phyloP scores from a whole-genome alignment of 2,113 vertebrate genomes.

The Pseudorasbora parva region DNA sequence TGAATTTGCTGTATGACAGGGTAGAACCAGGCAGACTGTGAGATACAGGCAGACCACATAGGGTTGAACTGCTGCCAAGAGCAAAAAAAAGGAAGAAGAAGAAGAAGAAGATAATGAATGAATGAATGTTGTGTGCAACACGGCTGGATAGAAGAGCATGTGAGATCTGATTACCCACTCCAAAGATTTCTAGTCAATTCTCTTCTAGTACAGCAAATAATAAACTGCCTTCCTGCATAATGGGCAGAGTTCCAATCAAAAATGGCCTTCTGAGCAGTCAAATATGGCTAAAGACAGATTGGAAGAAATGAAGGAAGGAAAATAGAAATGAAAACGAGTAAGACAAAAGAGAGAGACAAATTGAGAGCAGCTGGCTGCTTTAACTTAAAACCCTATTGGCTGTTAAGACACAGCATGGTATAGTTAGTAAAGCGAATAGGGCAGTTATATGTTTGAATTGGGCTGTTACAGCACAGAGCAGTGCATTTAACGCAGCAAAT shows the following conservation, averaged over 20 bases:
- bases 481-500: background rate
- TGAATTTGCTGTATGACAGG: background rate
- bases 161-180: constrained; percentile 21
- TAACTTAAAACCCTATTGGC: constrained; percentile 19
- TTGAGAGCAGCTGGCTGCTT: background rate
- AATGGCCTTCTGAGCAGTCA: constrained; percentile 5
- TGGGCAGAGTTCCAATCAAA: constrained; percentile 3
- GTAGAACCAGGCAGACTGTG: constrained; percentile 16
- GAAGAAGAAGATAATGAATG: background rate
- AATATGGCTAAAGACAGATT: constrained; percentile 15
- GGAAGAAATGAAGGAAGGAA: constrained; percentile 6
- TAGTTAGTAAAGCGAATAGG: constrained; percentile 12
- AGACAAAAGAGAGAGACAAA: background rate
- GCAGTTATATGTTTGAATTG: background rate
- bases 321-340: background rate
- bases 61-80: constrained; percentile 19
- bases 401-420: constrained; percentile 7
- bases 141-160: background rate
- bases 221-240: background rate
- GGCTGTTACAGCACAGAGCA: constrained; percentile 2
- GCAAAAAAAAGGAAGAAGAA: constrained; percentile 7
- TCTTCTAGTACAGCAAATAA: constrained; percentile 27
- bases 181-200: constrained; percentile 31
- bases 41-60: constrained; percentile 5
- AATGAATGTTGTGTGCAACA: background rate